phyloP scores from a whole-genome alignment of 2,113 vertebrate genomes.

The Prolemur simus region DNA sequence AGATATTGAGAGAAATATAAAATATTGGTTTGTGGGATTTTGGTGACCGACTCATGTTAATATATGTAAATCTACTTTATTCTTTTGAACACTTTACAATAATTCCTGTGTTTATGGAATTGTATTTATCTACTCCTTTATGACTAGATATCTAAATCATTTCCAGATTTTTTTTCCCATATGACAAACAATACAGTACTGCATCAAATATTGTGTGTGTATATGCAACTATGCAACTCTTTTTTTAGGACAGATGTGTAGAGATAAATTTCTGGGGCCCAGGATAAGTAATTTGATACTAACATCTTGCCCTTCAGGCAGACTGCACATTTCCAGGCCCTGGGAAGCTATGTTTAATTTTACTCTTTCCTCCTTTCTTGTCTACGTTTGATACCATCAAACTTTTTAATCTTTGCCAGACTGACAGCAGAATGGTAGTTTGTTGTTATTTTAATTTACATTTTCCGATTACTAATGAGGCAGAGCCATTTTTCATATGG shows the following conservation, averaged over 20 bases:
- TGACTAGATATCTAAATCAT: not conserved
- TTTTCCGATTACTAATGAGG: not conserved
- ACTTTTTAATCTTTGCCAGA: slow-evolving; percentile 9
- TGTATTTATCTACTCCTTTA: not conserved
- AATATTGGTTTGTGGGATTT: not conserved
- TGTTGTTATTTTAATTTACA: not conserved
- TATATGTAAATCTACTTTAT: not conserved
- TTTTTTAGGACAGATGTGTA: not conserved
- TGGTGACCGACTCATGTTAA: not conserved
- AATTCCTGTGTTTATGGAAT: not conserved
- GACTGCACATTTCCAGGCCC: not conserved
- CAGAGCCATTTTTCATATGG: not conserved
- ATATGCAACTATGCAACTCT: not conserved
- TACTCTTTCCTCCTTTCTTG: not conserved
- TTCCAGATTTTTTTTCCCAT: not conserved
- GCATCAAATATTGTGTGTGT: not conserved
- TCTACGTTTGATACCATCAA: not conserved
- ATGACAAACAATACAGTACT: not conserved
- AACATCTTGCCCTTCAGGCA: not conserved
- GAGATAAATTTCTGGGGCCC: not conserved
- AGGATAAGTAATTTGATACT: not conserved
- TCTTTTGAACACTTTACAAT: not conserved
- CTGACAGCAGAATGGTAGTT: not conserved
- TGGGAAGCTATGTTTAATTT: not conserved
- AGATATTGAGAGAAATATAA: not conserved